phyloP scores from a whole-genome alignment of 2,113 vertebrate genomes.

The Labeo catla region DNA sequence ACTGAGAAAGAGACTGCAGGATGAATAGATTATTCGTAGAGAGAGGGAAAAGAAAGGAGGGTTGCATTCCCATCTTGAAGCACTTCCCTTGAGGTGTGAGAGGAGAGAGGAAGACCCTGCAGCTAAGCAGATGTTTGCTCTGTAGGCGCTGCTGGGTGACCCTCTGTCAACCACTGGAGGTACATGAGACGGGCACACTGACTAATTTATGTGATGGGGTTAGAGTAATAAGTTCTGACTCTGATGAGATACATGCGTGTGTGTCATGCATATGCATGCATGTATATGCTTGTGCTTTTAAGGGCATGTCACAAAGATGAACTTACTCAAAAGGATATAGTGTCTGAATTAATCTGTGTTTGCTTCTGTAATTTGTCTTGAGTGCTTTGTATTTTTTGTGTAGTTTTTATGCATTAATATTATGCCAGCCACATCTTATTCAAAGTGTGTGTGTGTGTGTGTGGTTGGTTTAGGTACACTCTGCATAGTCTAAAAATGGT shows the following conservation, averaged over 20 bases:
- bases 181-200: slow-evolving; percentile 9
- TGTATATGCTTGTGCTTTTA: no score
- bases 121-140: slow-evolving; percentile 32
- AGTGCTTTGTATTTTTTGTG: not conserved
- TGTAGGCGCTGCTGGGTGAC: slow-evolving; percentile 16
- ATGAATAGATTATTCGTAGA: not conserved
- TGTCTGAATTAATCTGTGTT: not conserved
- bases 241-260: not conserved
- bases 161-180: slow-evolving; percentile 10
- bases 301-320: not conserved
- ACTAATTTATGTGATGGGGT: slow-evolving; percentile 40
- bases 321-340: not conserved
- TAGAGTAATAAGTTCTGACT: slow-evolving; percentile 31
- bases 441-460: no score
- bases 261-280: slow-evolving; percentile 7
- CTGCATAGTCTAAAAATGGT: no score
- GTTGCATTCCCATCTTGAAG: not conserved
- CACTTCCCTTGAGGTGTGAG: not conserved
- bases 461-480: no score
- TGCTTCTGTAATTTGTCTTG: not conserved
- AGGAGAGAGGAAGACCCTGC: not conserved
- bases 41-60: not conserved
- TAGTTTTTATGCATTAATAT: no score
- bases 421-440: no score
- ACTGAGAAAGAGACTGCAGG: not conserved